phyloP scores from a whole-genome alignment of 1,140 invertebrate species.

The Pantala flavescens region DNA sequence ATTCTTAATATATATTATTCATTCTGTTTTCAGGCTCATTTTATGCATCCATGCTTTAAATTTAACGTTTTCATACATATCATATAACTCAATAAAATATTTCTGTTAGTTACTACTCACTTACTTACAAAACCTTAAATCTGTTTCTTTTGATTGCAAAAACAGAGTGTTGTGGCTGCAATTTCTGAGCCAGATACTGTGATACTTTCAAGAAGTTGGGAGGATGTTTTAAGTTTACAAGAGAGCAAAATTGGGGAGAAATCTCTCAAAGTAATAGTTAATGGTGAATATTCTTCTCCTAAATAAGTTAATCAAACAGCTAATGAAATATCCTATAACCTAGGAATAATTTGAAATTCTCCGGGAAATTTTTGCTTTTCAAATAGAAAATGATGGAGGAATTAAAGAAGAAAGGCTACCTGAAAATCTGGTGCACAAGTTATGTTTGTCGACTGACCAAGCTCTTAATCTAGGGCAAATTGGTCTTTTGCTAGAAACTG shows the following conservation, averaged over 20 bases:
- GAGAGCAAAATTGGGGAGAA: constrained; percentile 46
- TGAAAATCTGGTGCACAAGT: neutral
- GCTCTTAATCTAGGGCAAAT: constrained; percentile 29
- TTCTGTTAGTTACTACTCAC: no score
- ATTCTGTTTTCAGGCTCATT: no score
- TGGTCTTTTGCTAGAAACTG: constrained; percentile 47
- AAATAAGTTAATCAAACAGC: no score
- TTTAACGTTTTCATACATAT: no score
- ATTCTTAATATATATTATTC: no score
- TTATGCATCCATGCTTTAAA: no score
- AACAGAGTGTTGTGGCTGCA: constrained; percentile 64
- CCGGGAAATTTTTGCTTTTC: neutral
- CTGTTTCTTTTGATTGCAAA: no score
- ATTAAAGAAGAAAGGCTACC: neutral
- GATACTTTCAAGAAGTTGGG: constrained; percentile 40
- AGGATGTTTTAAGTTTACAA: constrained; percentile 37
- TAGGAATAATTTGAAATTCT: no score
- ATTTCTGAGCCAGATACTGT: constrained; percentile 62
- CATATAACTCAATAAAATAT: no score
- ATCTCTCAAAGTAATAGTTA: constrained; percentile 36
- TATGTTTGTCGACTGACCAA: constrained; percentile 22
- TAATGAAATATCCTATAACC: no score
- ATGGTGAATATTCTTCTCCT: constrained; percentile 25
- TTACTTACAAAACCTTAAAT: no score
- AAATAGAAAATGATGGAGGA: constrained; percentile 26